Evolutionary conservation across 2,113 vertebrate genomes (phyloP).

Genomic region (Zapus hudsonius): DNA sequence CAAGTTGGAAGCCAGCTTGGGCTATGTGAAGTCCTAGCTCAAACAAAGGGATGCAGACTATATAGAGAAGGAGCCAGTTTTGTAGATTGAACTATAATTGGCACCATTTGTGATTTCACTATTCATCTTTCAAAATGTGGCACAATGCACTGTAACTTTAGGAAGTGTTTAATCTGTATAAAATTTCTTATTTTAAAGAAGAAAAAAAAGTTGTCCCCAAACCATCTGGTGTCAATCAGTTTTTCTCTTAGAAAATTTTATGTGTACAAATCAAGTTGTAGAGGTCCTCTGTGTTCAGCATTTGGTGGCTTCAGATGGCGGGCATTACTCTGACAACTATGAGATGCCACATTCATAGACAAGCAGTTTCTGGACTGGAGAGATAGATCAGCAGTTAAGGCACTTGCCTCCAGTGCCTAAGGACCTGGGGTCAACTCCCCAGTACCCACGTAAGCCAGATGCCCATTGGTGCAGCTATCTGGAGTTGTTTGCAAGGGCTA

Average conservation of each 20-base stretch:
- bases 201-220: not conserved
- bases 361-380: too few species aligned
- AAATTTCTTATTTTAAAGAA: slow-evolving; percentile 51
- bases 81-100: slow-evolving; percentile 26
- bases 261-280: not conserved
- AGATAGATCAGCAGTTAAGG: too few species aligned
- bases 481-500: too few species aligned
- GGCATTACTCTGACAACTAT: not conserved
- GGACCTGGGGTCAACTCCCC: too few species aligned
- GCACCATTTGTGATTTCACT: slow-evolving; percentile 54
- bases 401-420: too few species aligned
- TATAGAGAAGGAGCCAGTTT: slow-evolving; percentile 37
- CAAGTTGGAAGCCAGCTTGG: not conserved
- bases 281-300: not conserved
- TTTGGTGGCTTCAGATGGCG: not conserved
- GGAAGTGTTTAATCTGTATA: slow-evolving; percentile 55
- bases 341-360: not conserved
- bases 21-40: not conserved
- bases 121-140: slow-evolving; percentile 45
- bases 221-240: not conserved
- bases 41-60: not conserved
- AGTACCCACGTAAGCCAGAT: too few species aligned
- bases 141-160: slow-evolving; percentile 59
- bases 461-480: too few species aligned
- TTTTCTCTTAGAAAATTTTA: slow-evolving; percentile 58